A percentile compares a stretch with the other conserved stretches of the same genome.
Evolutionary conservation across 2,113 vertebrate genomes (phyloP).

Genomic region (Leucopsar rothschildi): DNA sequence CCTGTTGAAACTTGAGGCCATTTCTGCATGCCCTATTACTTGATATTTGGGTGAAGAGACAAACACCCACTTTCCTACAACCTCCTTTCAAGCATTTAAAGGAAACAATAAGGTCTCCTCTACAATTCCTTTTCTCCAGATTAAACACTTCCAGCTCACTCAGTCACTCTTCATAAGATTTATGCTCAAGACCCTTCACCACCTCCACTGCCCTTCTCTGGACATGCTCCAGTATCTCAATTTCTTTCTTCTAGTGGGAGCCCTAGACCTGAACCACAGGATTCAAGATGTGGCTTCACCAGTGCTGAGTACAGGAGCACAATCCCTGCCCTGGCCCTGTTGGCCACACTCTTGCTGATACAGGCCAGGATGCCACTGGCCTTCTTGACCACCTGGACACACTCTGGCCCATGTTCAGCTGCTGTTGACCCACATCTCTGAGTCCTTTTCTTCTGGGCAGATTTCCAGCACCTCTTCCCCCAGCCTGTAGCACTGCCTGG

Average conservation of each 20-base stretch:
- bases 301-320: accelerated
- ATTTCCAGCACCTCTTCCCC: neutral
- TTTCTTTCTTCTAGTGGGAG: neutral
- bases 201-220: neutral
- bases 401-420: neutral
- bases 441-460: neutral
- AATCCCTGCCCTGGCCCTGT: neutral
- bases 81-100: neutral
- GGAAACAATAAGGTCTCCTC: neutral
- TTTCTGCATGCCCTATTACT: neutral
- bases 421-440: neutral
- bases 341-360: neutral
- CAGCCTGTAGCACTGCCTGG: neutral
- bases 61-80: neutral
- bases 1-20: neutral
- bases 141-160: neutral
- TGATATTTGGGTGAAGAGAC: neutral
- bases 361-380: neutral
- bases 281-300: accelerated
- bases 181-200: neutral
- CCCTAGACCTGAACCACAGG: accelerated
- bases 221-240: neutral
- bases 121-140: neutral
- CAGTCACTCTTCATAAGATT: neutral
- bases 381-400: neutral